Base-by-base conservation (phyloP, 1,140 invertebrate genomes). In the Popillia japonica region DNA sequence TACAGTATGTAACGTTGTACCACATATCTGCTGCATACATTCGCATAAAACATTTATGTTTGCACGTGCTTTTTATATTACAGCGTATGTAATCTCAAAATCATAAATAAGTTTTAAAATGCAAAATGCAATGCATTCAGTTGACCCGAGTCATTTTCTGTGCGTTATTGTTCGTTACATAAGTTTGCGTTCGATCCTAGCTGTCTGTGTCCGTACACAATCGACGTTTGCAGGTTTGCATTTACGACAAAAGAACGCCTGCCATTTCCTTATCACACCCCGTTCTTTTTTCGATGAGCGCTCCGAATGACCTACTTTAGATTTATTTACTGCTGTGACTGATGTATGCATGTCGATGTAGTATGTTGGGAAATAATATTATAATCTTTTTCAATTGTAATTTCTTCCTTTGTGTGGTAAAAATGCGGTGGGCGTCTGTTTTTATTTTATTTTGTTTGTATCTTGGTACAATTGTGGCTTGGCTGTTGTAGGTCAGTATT, bases 261-360 rank as follows among this genome's bases (percentile, higher is more conserved):
- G 48, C 48, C 48, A 55, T 55, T 55, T 55, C 48, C 48, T 55
- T 55, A 55, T 55, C 48, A 55, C 48, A 55, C 48, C 48, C 48
- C 17, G 48, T 55, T 55, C 17, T 55, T 55, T 55, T 55, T 44
- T 44, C 14, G 48, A 17, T 17, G 48, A 55, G 48, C 14, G 48
- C 48, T 55, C 17, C 48, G 17, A 17, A 17, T 17, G 48, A 55
- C 48, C 48, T 55, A 55, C 48, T 55, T 55, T 55, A 17, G n/a
- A 3, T 55, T 55, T 55, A 55, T 55, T 55, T 55, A 55, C 48
- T 17, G 48, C 2, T 55, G 48, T 6, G 48, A 17, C 48, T 55
- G 17, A 55, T 34, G 27, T 34, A 55, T n/a, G 17, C 17, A 17
- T 55, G 48, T 55, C 48, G 14, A 6, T 17, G 48, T 14, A n/a